Conservation (phyloP, 1,140 invertebrate genomes). For the Drosophila pachea region DNA sequence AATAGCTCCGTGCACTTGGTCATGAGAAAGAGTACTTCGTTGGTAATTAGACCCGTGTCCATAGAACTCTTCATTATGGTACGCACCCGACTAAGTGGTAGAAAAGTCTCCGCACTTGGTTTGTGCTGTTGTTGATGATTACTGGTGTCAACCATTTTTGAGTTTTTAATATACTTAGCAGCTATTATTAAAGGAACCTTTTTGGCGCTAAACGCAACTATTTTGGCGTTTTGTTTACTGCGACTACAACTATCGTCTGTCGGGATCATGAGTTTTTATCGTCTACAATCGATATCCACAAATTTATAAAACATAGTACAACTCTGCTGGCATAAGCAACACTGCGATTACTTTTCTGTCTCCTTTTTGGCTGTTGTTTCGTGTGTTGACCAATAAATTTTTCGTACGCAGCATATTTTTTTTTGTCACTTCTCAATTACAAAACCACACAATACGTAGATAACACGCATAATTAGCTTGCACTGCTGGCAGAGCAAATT, state of each 20-base stretch:
- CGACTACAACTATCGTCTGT: slow-evolving; percentile 8
- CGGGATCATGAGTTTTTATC: slow-evolving; percentile 3
- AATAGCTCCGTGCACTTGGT: slow-evolving; percentile 73
- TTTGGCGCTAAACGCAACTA: slow-evolving; percentile 19
- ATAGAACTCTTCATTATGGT: slow-evolving; percentile 76
- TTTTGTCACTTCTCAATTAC: slow-evolving; percentile 55
- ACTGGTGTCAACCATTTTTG: slow-evolving; percentile 24
- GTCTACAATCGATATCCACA: slow-evolving; percentile 19
- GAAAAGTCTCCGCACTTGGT: slow-evolving; percentile 54
- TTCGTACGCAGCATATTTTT: slow-evolving; percentile 65
- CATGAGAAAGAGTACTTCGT: slow-evolving; percentile 71
- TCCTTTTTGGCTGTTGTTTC: slow-evolving; percentile 69
- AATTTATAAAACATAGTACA: slow-evolving; percentile 1
- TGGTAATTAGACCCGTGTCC: slow-evolving; percentile 71
- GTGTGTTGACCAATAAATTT: slow-evolving; percentile 75
- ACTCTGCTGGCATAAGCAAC: slow-evolving; percentile 42
- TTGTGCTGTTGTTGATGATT: slow-evolving; percentile 18
- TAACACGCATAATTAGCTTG: slow-evolving; percentile 26
- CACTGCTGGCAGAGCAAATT: slow-evolving; percentile 27
- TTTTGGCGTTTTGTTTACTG: slow-evolving; percentile 6
- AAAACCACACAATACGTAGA: slow-evolving; percentile 50
- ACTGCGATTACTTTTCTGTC: slow-evolving; percentile 59
- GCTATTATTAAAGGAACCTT: background rate
- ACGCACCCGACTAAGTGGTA: slow-evolving; percentile 69
- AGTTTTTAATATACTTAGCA: background rate